Base-by-base conservation (phyloP, 2,797 vertebrate species). In the Rhinophrynus dorsalis region DNA sequence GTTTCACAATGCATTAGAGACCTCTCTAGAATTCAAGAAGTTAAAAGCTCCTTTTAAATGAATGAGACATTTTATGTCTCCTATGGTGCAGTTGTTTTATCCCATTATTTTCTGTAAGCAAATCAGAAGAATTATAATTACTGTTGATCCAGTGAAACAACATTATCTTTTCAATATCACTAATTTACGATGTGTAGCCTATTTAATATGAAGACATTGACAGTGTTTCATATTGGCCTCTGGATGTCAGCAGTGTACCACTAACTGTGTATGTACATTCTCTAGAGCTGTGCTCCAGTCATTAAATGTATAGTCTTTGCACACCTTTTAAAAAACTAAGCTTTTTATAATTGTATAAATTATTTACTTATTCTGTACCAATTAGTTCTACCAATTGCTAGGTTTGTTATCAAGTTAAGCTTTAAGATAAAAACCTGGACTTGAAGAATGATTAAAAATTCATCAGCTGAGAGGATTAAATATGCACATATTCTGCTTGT, bases 231-330 rank as follows among this genome's bases (percentile, higher is more conserved):
- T 70, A 51, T 75, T 75, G 81, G 80, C 93, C 95, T 94, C 91
- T 86, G 91, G 94, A 89, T 94, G 95, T 94, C 92, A 94, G 83
- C 91, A 92, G 80, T 76, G 85, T 74, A 81, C 90, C 88, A 84
- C 37, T 10, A 78, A 84, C 78, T 75, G 70, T 47, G 20, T 74
- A 67, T 71, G 7, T 62, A 54, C 51, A 55, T 66, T 48, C 0
- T 73, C 32, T 77, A 77, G 20, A 20, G 59, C 74, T 78, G 60
- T 68, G 82, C 82, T 76, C 66, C 67, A 78, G 79, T 77, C 76
- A 79, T 73, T 65, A 59, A 35, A 68, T 66, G 71, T 78, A 55
- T 76, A 73, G 74, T 84, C 82, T 78, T 79, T 67, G 76, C 79
- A 74, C 78, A 89, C 81, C 81, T 88, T 85, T 57, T 50, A 74